Evolutionary conservation across 2,113 vertebrate genomes (phyloP).

Genomic region (Eubucco bourcierii): DNA sequence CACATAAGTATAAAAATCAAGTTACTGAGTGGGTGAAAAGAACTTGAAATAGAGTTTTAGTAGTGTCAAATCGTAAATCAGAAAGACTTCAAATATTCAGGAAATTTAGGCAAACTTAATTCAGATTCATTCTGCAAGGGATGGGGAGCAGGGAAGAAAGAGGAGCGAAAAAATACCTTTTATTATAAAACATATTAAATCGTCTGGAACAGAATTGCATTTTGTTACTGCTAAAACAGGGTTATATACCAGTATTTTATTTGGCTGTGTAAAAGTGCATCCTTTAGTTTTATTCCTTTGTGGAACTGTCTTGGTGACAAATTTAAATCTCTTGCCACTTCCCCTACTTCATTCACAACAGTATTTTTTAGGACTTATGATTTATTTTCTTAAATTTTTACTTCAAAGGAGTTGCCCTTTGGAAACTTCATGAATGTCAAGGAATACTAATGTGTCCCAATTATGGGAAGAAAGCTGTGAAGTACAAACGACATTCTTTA

Average conservation of each 20-base stretch:
- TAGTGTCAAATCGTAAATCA: neutral
- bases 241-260: neutral
- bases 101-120: neutral
- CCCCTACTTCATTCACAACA: neutral
- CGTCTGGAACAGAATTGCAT: neutral
- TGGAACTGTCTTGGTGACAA: neutral
- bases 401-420: neutral
- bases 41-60: neutral
- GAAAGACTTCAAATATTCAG: neutral
- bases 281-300: neutral
- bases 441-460: neutral
- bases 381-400: neutral
- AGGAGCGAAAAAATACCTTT: neutral
- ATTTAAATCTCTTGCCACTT: neutral
- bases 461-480: neutral
- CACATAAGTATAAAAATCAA: neutral
- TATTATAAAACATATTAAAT: neutral
- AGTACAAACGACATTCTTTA: neutral
- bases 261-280: neutral
- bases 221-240: neutral
- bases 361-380: neutral
- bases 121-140: rapidly evolving
- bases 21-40: neutral
- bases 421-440: neutral
- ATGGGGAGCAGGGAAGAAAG: rapidly evolving